Evolutionary conservation across 2,888 invertebrate genomes (phyloP), one percentile per base, ranked within the genome.

Genomic region (Prosopocoilus inquinatus): DNA sequence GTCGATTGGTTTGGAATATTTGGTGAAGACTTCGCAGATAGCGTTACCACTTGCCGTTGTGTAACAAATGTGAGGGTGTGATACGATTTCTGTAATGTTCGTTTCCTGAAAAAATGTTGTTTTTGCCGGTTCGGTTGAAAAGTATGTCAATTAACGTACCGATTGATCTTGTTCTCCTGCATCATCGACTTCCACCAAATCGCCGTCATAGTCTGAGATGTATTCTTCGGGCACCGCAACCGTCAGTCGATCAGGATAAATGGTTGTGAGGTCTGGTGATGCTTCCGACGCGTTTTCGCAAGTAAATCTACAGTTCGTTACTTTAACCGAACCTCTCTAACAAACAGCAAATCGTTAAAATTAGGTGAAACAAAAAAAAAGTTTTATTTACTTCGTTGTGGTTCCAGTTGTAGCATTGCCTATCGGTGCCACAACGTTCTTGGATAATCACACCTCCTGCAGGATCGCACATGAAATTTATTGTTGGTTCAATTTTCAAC

Each of bases 371-470:
- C 7, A 13, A 36, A 12, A 43, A 50, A 15, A 33, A 34, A 43
- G 36, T 49, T 8, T 15, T 62, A 54, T 67, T 52, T 62, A 81
- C 81, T 79, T 82, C 81, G 64, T 81, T 79, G 52, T 81, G 78
- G 7, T 81, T 78, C 88, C 88, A 89, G 47, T 83, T 80, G 69
- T 86, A 84, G 70, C 90, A 90, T 2, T 81, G 82, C 70, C 81
- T 81, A 55, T 84, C 84, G 62, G 83, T 83, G 15, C 83, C 82
- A 73, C 90, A 90, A 45, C 86, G 82, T 71, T 90, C 87, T 74
- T 90, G 90, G 70, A 87, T 82, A 45, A 91, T 83, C 46, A 83
- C 81, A 1, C 88, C 90, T 33, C 89, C 89, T 53, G 81, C 77
- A 32, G 79, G 80, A 69, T 89, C 84, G 74, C 91, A 91, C 68